phyloP scores from a whole-genome alignment of 2,888 invertebrate species.

The Dasypolia templi region DNA sequence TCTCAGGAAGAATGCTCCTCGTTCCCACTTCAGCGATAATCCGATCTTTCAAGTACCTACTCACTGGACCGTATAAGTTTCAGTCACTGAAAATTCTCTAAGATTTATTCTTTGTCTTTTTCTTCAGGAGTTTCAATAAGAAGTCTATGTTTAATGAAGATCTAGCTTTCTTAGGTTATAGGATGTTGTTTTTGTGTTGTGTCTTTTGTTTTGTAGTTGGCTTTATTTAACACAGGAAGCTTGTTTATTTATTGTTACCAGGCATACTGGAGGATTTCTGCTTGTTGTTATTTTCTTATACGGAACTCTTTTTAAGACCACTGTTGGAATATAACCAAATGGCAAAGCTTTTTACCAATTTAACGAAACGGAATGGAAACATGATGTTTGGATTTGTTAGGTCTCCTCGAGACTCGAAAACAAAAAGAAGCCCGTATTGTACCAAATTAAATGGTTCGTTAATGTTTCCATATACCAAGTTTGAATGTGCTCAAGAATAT shows the following conservation, averaged over 20 bases:
- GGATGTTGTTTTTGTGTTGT: background rate
- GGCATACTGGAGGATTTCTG: background rate
- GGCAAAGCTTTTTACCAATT: background rate
- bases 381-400: too few species aligned
- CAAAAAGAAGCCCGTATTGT: too few species aligned
- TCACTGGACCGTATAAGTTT: slow-evolving; percentile 61
- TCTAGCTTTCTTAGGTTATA: slow-evolving; percentile 13
- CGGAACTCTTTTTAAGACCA: background rate
- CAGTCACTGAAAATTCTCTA: slow-evolving; percentile 42
- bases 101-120: slow-evolving; percentile 40
- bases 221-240: background rate
- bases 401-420: too few species aligned
- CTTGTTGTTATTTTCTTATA: background rate
- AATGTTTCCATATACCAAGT: too few species aligned
- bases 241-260: background rate
- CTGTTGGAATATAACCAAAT: background rate
- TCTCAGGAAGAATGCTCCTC: slow-evolving; percentile 50
- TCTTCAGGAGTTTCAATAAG: slow-evolving; percentile 47
- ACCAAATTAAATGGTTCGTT: too few species aligned
- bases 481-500: too few species aligned
- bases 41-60: slow-evolving; percentile 62
- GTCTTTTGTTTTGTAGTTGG: background rate
- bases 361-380: too few species aligned
- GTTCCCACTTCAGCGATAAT: slow-evolving; percentile 64
- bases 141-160: slow-evolving; percentile 54